Base-by-base conservation (phyloP, 2,113 vertebrate species). In the Forbesichthys papilliferus region DNA sequence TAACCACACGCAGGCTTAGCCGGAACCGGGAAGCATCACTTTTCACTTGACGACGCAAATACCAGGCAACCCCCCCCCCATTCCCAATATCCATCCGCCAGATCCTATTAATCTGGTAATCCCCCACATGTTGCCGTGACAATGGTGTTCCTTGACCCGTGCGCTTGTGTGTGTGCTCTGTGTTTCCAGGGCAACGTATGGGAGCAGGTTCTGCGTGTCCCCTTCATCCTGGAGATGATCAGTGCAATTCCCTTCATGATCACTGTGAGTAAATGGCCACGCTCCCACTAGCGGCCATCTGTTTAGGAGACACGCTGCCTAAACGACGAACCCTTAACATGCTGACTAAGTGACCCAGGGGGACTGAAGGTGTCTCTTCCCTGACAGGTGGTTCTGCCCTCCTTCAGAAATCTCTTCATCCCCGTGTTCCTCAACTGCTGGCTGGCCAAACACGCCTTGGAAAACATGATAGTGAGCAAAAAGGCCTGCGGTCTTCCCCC, bases 371-470 rank as follows among this genome's bases (percentile, higher is more conserved):
- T 70, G 16, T 79, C 68, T 64, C 34, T 59, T 11, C 76, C 52
- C 67, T 73, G 48, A 63, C 87, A 94, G 94, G 92, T 94, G 82
- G 91, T 93, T 85, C 79, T 93, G 76, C 92, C 92, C 11, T 91
- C 92, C 58, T 75, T 94, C 70, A 89, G 88, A 87, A 94, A 93
- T 75, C 85, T 94, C 77, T 95, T 94, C 86, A 94, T 95, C 74
- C 94, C 94, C 0, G 93, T 95, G 52, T 95, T 95, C 81, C 93
- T 95, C 70, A 95, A 95, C 81, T 95, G 94, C 89, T 95, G 94
- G 94, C 84, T 95, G 81, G 94, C 94, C 72, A 95, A 95, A 78
- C 93, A 93, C 11, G 92, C 94, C 12, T 70, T 95, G 87, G 93
- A 95, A 83, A 95, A 95, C 91, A 94, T 95, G 93, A 95, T 95